Evolutionary conservation across 2,113 vertebrate genomes (phyloP).

Genomic region (Bubo scandiacus): DNA sequence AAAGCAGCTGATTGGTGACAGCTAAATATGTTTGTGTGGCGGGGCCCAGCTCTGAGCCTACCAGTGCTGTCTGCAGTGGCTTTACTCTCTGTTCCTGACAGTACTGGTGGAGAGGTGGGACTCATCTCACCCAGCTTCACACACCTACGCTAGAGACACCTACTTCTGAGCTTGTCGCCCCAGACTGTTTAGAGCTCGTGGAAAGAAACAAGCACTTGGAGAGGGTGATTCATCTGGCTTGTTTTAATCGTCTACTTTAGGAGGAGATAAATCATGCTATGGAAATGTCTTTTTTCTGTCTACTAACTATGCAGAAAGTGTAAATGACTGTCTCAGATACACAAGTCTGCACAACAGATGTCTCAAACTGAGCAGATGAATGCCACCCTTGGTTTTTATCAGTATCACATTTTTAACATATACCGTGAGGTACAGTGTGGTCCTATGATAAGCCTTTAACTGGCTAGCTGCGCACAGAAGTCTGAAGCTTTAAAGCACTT

Average conservation of each 20-base stretch:
- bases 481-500: background rate
- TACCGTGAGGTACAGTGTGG: background rate
- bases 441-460: background rate
- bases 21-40: background rate
- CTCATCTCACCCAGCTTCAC: slow-evolving; percentile 20
- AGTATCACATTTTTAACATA: background rate
- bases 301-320: slow-evolving; percentile 57
- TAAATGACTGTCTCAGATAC: slow-evolving; percentile 54
- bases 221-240: slow-evolving; percentile 56
- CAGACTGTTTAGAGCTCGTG: slow-evolving; percentile 46
- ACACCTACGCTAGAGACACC: slow-evolving; percentile 29
- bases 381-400: background rate
- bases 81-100: background rate
- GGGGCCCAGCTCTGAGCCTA: background rate
- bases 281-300: slow-evolving; percentile 59
- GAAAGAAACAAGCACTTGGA: slow-evolving; percentile 42
- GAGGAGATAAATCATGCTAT: slow-evolving; percentile 43
- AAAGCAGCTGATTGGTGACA: background rate
- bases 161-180: background rate
- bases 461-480: background rate
- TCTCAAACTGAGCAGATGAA: background rate
- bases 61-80: background rate
- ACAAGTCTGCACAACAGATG: slow-evolving; percentile 10
- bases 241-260: slow-evolving; percentile 22
- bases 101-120: background rate